Evolutionary conservation across 2,113 vertebrate genomes (phyloP).

Genomic region (Hystrix cristata): DNA sequence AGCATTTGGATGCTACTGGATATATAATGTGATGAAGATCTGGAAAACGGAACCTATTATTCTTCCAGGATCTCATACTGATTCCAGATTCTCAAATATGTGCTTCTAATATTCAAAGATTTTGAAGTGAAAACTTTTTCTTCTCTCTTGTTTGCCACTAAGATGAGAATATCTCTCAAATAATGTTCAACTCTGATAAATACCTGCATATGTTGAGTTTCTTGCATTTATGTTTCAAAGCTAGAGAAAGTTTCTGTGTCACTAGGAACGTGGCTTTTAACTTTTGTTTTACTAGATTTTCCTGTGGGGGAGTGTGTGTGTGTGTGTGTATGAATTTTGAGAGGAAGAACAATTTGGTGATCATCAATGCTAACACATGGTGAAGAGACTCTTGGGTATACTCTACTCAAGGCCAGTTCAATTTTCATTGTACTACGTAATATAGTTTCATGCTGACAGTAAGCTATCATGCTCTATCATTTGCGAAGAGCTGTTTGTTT

Average conservation of each 20-base stretch:
- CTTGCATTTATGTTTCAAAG: background rate
- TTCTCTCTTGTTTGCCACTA: background rate
- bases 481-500: background rate
- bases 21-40: background rate
- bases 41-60: background rate
- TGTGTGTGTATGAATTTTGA: background rate
- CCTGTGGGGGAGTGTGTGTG: background rate
- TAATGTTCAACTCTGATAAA: background rate
- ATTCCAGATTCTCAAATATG: background rate
- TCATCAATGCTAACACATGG: background rate
- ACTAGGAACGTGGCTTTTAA: background rate
- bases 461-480: background rate
- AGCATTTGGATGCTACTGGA: background rate
- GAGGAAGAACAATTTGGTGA: background rate
- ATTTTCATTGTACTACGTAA: background rate
- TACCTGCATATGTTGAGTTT: background rate
- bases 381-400: background rate
- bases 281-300: background rate
- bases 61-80: background rate
- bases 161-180: background rate
- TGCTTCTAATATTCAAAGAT: background rate
- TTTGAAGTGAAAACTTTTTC: slow-evolving; percentile 6
- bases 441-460: background rate
- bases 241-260: background rate
- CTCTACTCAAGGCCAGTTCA: background rate